Evolutionary conservation across 2,888 invertebrate genomes (phyloP).

Genomic region (Sepiola atlantica): DNA sequence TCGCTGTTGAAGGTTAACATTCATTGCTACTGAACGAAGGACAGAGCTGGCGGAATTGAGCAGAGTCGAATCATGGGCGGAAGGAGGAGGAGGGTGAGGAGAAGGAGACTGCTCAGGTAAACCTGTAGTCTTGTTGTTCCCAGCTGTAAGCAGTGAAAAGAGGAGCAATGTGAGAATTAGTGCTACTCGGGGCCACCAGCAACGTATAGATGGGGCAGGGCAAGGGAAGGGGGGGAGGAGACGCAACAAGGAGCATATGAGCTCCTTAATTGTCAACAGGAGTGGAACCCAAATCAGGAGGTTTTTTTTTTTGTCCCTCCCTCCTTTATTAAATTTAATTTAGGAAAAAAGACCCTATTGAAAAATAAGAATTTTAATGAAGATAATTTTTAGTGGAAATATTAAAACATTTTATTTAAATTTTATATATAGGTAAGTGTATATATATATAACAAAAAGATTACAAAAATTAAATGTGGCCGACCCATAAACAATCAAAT

Average conservation of each 20-base stretch:
- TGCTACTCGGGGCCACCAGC: slow-evolving; percentile 41
- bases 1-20: slow-evolving; percentile 52
- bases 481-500: too few relatives aligned
- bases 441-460: too few relatives aligned
- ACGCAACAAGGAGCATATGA: background rate
- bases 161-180: slow-evolving; percentile 44
- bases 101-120: slow-evolving; percentile 46
- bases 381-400: background rate
- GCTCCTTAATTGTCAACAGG: background rate
- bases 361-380: background rate
- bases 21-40: slow-evolving; percentile 56
- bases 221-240: slow-evolving; percentile 43
- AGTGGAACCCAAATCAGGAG: background rate
- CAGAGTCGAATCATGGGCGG: slow-evolving; percentile 48
- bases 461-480: too few relatives aligned
- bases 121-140: slow-evolving; percentile 48
- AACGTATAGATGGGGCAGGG: background rate
- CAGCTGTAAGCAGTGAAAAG: slow-evolving; percentile 47
- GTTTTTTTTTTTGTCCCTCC: too few relatives aligned
- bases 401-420: too few relatives aligned
- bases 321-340: background rate
- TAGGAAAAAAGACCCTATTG: background rate
- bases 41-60: slow-evolving; percentile 58
- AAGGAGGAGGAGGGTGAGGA: slow-evolving; percentile 43
- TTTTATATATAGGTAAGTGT: too few relatives aligned